These are phyloP conservation scores for Protobothrops flavoviridis DNA, from an alignment of 2,113 vertebrate species.

Conservation along the genomic window DNA sequence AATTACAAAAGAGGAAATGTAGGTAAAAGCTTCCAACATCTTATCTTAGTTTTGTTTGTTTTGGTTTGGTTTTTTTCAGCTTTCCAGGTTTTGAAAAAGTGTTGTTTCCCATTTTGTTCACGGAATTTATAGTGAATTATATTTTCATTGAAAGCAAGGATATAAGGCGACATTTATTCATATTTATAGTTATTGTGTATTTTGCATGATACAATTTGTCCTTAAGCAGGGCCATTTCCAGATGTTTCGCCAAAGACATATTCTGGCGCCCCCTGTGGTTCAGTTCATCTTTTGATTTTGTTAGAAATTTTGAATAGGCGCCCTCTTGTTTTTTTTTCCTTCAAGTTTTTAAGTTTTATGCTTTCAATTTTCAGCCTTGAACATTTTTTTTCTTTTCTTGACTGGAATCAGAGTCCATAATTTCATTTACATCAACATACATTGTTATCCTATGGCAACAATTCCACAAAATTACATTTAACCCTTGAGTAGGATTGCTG, in stretches of 20 bases:
- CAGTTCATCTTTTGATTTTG: background rate
- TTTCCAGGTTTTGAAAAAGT: background rate
- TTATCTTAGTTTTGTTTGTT: background rate
- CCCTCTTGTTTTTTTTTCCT: background rate
- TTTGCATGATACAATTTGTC: background rate
- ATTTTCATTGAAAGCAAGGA: slow-evolving; percentile 8
- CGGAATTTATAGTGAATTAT: background rate
- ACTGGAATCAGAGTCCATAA: background rate
- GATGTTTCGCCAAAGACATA: background rate
- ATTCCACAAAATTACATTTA: background rate
- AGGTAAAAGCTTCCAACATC: background rate
- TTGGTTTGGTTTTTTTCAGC: background rate
- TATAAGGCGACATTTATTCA: slow-evolving; percentile 19
- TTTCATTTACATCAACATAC: background rate
- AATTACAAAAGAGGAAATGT: background rate
- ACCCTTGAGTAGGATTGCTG: background rate
- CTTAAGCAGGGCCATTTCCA: background rate
- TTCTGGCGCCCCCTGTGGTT: background rate
- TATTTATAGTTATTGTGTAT: slow-evolving; percentile 11
- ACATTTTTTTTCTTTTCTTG: background rate
- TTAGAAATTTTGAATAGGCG: background rate
- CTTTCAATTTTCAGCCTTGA: background rate
- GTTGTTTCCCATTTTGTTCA: slow-evolving; percentile 2
- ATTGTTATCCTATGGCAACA: background rate
- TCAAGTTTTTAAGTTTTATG: background rate